Evolutionary conservation across 2,113 vertebrate species (phyloP).

Genomic region (Nematolebias whitei): DNA sequence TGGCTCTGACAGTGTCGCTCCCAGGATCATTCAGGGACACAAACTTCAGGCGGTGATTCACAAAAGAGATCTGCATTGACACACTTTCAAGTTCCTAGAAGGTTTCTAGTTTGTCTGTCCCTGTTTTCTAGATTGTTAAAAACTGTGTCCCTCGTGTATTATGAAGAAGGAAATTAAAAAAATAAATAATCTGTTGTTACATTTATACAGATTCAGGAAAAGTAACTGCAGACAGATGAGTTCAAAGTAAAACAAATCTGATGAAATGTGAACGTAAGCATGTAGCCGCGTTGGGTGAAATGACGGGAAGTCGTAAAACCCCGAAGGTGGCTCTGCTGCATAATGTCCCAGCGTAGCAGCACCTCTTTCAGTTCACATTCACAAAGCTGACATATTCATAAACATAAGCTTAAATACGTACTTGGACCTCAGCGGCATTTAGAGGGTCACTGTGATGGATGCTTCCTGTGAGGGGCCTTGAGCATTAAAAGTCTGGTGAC

Average conservation of each 20-base stretch:
- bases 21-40: too few species aligned
- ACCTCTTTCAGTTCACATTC: too few species aligned
- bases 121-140: too few species aligned
- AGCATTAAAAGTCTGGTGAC: conserved; percentile 75
- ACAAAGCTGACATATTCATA: conserved; percentile 22
- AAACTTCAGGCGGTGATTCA: too few species aligned
- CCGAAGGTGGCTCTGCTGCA: background rate
- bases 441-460: conserved; percentile 69
- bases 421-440: conserved; percentile 5
- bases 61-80: too few species aligned
- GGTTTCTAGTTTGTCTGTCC: too few species aligned
- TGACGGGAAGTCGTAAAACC: conserved; percentile 2
- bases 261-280: conserved; percentile 29
- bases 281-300: too few species aligned
- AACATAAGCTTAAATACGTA: conserved; percentile 13
- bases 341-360: too few species aligned
- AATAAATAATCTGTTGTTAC: background rate
- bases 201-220: background rate
- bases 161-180: background rate
- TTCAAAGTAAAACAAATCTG: conserved; percentile 15
- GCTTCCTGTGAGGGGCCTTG: conserved; percentile 67
- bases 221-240: background rate
- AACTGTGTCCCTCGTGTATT: too few species aligned
- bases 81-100: too few species aligned
- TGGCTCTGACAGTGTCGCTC: too few species aligned